Evolutionary conservation across 2,888 invertebrate species (phyloP).

Genomic region (Caenorhabditis doughertyi): DNA sequence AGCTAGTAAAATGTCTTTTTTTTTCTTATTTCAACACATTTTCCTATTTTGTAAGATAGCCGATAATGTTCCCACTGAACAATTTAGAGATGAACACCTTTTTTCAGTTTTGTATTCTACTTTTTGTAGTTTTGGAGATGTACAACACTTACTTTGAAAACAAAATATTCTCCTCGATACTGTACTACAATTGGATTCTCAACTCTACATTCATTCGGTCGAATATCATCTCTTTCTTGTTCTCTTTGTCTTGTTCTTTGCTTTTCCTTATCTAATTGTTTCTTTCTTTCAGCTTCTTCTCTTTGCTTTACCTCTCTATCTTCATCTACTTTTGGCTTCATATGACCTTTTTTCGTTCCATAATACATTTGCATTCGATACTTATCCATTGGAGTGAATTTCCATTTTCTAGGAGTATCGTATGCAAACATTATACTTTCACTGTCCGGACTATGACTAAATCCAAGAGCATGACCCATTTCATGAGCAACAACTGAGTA

Average conservation of each 20-base stretch:
- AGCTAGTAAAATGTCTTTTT: too few relatives aligned
- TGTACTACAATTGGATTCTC: conserved; percentile 59
- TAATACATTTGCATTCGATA: conserved; percentile 50
- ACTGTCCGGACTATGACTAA: conserved; percentile 56
- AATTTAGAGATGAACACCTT: too few relatives aligned
- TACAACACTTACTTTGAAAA: conserved; percentile 51
- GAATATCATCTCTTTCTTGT: conserved; percentile 41
- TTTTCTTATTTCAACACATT: too few relatives aligned
- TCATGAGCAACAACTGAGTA: conserved; percentile 63
- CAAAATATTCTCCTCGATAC: conserved; percentile 57
- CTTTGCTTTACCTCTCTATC: too few relatives aligned
- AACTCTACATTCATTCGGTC: conserved; percentile 54
- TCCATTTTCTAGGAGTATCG: conserved; percentile 49
- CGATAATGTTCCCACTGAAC: too few relatives aligned
- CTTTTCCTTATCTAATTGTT: conserved; percentile 11
- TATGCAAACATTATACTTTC: conserved; percentile 63
- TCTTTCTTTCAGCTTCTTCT: too few relatives aligned
- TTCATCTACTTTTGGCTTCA: neutral
- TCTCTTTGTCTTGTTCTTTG: neutral
- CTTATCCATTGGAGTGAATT: conserved; percentile 58
- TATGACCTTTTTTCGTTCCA: conserved; percentile 16
- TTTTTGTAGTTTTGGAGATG: too few relatives aligned
- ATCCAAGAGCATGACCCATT: conserved; percentile 66
- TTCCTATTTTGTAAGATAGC: too few relatives aligned
- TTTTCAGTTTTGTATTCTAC: neutral